Evolutionary conservation across 2,113 vertebrate species (phyloP).

Genomic region (Phycodurus eques): DNA sequence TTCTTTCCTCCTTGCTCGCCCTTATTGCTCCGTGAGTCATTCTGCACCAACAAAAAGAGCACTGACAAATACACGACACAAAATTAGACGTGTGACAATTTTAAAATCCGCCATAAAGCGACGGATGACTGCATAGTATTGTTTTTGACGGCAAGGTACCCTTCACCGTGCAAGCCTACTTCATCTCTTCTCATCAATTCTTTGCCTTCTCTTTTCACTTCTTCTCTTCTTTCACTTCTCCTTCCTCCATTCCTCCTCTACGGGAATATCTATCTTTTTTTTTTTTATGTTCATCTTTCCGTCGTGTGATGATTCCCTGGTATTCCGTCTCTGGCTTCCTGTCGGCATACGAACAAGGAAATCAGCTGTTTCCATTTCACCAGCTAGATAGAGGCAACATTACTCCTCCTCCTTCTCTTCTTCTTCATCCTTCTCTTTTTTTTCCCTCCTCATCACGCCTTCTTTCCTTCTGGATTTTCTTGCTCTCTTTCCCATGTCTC

Average conservation of each 20-base stretch:
- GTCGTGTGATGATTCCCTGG: not conserved
- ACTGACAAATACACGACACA: too few species aligned
- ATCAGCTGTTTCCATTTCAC: constrained; percentile 44
- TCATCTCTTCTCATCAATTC: not conserved
- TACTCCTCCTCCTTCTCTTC: not conserved
- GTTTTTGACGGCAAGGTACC: too few species aligned
- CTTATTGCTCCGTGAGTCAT: too few species aligned
- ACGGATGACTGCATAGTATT: too few species aligned
- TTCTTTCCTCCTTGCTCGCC: too few species aligned
- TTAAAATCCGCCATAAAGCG: too few species aligned
- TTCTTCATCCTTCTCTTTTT: not conserved
- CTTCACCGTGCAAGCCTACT: too few species aligned
- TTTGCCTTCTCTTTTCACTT: not conserved
- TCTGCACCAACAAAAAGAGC: too few species aligned
- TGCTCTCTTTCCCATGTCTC: constrained; percentile 1
- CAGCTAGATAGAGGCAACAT: constrained; percentile 3
- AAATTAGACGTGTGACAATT: too few species aligned
- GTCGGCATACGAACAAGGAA: constrained; percentile 29
- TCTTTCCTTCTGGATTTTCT: not conserved
- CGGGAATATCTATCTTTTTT: not conserved
- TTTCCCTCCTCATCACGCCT: not conserved
- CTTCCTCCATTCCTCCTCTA: too few species aligned
- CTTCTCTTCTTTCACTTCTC: not conserved
- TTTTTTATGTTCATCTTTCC: not conserved
- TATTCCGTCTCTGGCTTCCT: not conserved